Base-by-base conservation (phyloP, 1,140 invertebrate genomes). In the Drosophila lowei region DNA sequence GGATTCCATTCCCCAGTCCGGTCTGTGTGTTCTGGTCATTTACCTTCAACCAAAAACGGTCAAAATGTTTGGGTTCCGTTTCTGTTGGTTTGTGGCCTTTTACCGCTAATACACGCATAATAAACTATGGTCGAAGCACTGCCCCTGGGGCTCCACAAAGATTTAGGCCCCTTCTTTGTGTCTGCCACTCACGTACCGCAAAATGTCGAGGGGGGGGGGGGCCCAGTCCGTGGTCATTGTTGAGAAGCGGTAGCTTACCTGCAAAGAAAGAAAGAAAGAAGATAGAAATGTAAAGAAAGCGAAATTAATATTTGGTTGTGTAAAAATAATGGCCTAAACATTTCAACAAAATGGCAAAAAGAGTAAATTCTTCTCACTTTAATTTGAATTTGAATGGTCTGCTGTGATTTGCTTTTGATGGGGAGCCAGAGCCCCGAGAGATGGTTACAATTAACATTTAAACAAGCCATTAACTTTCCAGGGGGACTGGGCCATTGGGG, bases 41-140 rank as follows among this genome's bases (percentile, higher is more conserved):
- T 84, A 84, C 79, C 72, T 62, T 34, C 16, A 42, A 72, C 77
- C 30, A 52, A 63, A 63, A 75, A 72, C 30, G 73, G 73, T 83
- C 77, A 78, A 85, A 85, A 86, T 86, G 73, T 86, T 85, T 81
- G 74, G 72, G 68, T 81, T 80, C 30, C 21, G 28, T 53, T 49
- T 43, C 23, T 25, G 38, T 46, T 66, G 44, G 50, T 68, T 68
- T 67, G 65, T 67, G 38, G 65, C 63, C 67, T 67, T 68, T 57
- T 67, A 86, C 79, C 76, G 81, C 81, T 80, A 84, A 84, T 77
- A 71, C 34, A 38, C 74, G 79, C 75, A 81, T 66, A 76, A 55
- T 52, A 79, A 79, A 62, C 65, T 28, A 41, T 53, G 16, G 25
- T 13, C 41, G 25, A 13, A 21, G 16, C 25, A 34, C n/a, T n/a